phyloP scores from a whole-genome alignment of 2,888 invertebrate genomes.

The Adineta ricciae region DNA sequence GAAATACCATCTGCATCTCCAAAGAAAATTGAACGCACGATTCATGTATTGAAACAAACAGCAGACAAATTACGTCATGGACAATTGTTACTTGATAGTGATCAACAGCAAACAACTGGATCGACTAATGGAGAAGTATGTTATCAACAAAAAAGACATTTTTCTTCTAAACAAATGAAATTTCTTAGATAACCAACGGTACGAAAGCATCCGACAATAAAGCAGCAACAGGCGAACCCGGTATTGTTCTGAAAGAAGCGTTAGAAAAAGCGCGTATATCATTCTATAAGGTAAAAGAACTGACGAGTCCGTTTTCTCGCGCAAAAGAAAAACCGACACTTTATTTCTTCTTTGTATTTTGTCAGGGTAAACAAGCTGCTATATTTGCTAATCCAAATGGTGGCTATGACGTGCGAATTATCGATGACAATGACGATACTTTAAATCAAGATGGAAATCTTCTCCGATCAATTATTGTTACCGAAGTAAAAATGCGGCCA shows the following conservation, averaged over 20 bases:
- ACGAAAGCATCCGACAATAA: not conserved
- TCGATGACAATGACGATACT: not conserved
- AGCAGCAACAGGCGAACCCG: not conserved
- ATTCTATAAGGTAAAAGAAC: not conserved
- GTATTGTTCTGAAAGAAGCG: not conserved
- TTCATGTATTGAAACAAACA: slow-evolving; percentile 4
- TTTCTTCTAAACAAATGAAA: not conserved
- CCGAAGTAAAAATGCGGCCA: not conserved
- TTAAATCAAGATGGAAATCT: slow-evolving; percentile 5
- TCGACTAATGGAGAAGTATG: not conserved
- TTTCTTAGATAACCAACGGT: not conserved
- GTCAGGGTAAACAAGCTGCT: not conserved
- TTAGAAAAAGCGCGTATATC: not conserved
- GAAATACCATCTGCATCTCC: not conserved
- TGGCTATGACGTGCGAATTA: not conserved
- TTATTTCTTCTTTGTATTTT: not conserved
- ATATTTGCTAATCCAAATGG: slow-evolving; percentile 18
- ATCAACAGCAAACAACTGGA: not conserved
- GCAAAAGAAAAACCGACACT: no score
- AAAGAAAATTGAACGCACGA: not conserved
- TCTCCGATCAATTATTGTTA: slow-evolving; percentile 17
- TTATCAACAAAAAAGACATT: not conserved
- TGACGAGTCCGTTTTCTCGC: not conserved
- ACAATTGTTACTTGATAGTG: not conserved
- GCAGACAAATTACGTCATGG: slow-evolving; percentile 10